These are phyloP conservation scores for Parambassis ranga DNA, from an alignment of 2,797 vertebrate species.

Conservation along the genomic window DNA sequence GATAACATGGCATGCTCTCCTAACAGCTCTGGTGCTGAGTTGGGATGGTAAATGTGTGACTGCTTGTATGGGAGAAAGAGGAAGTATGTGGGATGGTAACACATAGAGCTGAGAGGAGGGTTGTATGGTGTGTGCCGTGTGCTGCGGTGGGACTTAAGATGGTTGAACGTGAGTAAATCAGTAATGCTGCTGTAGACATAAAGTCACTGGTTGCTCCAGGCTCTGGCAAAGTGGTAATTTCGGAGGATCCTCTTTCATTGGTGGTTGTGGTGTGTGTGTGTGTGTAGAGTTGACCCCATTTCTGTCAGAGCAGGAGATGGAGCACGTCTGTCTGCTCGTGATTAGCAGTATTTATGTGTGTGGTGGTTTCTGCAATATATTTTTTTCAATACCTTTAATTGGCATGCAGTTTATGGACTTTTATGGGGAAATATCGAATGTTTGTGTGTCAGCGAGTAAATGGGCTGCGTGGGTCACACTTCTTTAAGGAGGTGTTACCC, in stretches of 20 bases:
- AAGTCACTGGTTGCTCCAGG: conserved; percentile 60
- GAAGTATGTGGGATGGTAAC: conserved; percentile 34
- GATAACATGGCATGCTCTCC: conserved; percentile 42
- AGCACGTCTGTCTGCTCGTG: conserved; percentile 42
- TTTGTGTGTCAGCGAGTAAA: too few species aligned
- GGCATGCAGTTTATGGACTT: background rate
- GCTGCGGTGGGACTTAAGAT: conserved; percentile 26
- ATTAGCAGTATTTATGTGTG: conserved; percentile 28
- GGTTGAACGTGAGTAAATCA: conserved; percentile 59
- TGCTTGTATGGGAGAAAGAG: conserved; percentile 5
- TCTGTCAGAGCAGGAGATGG: conserved; percentile 24
- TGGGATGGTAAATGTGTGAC: conserved; percentile 8
- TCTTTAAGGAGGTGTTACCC: conserved; percentile 10
- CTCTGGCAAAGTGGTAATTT: conserved; percentile 58
- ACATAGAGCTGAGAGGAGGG: conserved; percentile 1
- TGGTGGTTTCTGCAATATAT: conserved; percentile 4
- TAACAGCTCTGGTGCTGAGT: conserved; percentile 20
- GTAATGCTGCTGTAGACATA: conserved; percentile 51
- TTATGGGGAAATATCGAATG: too few species aligned
- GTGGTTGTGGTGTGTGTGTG: conserved; percentile 49
- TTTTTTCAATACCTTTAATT: background rate
- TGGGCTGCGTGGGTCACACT: background rate
- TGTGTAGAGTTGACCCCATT: conserved; percentile 47
- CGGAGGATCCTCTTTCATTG: conserved; percentile 62
- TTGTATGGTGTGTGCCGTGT: conserved; percentile 1